Base-by-base conservation (phyloP, 2,113 vertebrate species). In the Labrus mixtus region DNA sequence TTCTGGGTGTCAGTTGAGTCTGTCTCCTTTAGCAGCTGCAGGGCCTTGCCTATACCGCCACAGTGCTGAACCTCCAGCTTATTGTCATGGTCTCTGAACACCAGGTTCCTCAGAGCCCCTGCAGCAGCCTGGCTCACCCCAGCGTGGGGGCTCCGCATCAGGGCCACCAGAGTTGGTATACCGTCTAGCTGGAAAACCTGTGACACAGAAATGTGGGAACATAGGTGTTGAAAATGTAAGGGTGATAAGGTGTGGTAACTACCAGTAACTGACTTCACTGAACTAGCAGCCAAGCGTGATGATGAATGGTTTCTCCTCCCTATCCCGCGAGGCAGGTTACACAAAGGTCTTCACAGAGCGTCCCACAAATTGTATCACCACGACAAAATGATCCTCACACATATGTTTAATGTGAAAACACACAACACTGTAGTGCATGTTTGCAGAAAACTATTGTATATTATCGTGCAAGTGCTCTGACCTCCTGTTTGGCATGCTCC, bases 61-160 rank as follows among this genome's bases (percentile, higher is more conserved):
- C 95, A 95, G 15, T 81, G 69, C 20, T 95, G 92, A 4, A 97
- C 96, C 83, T 96, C 92, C 23, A 93, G 72, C 93, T 99, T 99
- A 89, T 97, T 98, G 37, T 78, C 10, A 0, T 78, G 58, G 69
- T 96, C 89, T 73, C 94, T 94, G 88, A 97, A 98, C 20, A 97
- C 97, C 55, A 96, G 85, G 87, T 99, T 99, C 62, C 97, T 95
- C 60, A 99, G 95, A 25, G 97, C 97, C 4, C 95, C 96, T 0
- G 96, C 95, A 0, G 94, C 93, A 0, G 94, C 95, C 84, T 95
- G 95, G 88, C 94, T 94, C 20, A 98, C 93, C 0, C 89, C 94
- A 46, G 93, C 78, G 87, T 95, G 95, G 10, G 93, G 41, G 80
- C 94, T 96, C 29, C 88, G 89, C 61, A 99, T 93, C 41, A 98